Evolutionary conservation across 2,113 vertebrate genomes (phyloP).

Genomic region (Saccopteryx bilineata): DNA sequence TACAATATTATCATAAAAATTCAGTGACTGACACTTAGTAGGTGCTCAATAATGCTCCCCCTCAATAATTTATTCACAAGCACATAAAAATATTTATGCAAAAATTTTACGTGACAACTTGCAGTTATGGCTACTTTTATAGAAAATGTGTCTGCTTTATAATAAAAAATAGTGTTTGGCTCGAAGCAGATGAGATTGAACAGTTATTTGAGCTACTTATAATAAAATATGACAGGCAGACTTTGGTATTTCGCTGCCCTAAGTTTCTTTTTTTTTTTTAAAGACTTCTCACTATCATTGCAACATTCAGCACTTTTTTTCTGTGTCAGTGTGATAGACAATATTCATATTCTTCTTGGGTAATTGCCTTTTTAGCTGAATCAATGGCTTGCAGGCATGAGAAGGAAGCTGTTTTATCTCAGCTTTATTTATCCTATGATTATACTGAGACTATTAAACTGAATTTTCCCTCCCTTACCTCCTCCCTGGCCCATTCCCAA

Average conservation of each 20-base stretch:
- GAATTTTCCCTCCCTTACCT: background rate
- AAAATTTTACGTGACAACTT: slow-evolving; percentile 56
- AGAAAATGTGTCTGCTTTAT: slow-evolving; percentile 9
- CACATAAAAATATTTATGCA: slow-evolving; percentile 37
- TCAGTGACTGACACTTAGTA: slow-evolving; percentile 35
- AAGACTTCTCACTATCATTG: slow-evolving; percentile 25
- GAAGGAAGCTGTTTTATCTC: slow-evolving; percentile 73
- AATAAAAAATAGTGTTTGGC: slow-evolving; percentile 61
- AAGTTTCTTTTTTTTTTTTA: slow-evolving; percentile 34
- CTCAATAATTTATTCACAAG: slow-evolving; percentile 56
- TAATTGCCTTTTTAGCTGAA: slow-evolving; percentile 79
- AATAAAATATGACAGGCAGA: slow-evolving; percentile 74
- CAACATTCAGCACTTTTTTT: slow-evolving; percentile 68
- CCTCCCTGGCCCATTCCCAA: background rate
- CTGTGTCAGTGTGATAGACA: slow-evolving; percentile 64
- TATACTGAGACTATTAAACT: slow-evolving; percentile 67
- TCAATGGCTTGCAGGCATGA: slow-evolving; percentile 74
- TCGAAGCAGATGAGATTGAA: slow-evolving; percentile 66
- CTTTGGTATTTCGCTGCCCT: slow-evolving; percentile 40
- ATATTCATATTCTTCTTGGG: slow-evolving; percentile 74
- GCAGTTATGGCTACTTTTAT: slow-evolving; percentile 64
- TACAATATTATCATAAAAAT: slow-evolving; percentile 20
- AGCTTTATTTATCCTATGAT: slow-evolving; percentile 82
- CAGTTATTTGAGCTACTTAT: slow-evolving; percentile 70
- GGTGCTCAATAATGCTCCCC: slow-evolving; percentile 24